phyloP scores from a whole-genome alignment of 2,888 invertebrate species.

The Acleris sparsana region DNA sequence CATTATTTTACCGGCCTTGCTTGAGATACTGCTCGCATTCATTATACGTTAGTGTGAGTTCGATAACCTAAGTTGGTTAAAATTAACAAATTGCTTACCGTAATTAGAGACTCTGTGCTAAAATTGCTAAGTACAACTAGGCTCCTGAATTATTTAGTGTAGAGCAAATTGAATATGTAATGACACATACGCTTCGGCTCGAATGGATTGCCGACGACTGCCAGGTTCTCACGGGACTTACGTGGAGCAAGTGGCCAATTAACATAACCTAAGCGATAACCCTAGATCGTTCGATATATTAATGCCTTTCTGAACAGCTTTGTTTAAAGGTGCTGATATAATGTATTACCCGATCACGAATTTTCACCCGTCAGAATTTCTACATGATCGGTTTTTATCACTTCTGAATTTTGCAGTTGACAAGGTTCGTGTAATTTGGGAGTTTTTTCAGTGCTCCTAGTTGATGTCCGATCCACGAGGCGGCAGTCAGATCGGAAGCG shows the following conservation, averaged over 20 bases:
- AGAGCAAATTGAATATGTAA: conserved; percentile 51
- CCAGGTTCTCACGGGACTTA: conserved; percentile 70
- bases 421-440: no score
- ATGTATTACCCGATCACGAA: no score
- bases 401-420: no score
- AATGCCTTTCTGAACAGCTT: no score
- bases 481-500: conserved; percentile 1
- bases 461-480: not conserved
- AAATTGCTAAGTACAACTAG: conserved; percentile 55
- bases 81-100: conserved; percentile 58
- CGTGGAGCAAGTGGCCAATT: conserved; percentile 48
- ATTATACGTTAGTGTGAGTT: conserved; percentile 44
- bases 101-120: conserved; percentile 67
- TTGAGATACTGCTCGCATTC: conserved; percentile 51
- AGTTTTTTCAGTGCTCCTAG: no score
- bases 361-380: no score
- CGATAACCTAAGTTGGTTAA: conserved; percentile 75
- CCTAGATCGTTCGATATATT: conserved; percentile 1
- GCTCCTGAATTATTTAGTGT: conserved; percentile 66
- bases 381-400: no score
- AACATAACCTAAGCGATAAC: conserved; percentile 43
- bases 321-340: no score
- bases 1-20: conserved; percentile 65
- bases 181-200: conserved; percentile 52
- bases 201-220: conserved; percentile 64